Conservation (phyloP, 2,888 invertebrate genomes). For the Agonum fuliginosum region DNA sequence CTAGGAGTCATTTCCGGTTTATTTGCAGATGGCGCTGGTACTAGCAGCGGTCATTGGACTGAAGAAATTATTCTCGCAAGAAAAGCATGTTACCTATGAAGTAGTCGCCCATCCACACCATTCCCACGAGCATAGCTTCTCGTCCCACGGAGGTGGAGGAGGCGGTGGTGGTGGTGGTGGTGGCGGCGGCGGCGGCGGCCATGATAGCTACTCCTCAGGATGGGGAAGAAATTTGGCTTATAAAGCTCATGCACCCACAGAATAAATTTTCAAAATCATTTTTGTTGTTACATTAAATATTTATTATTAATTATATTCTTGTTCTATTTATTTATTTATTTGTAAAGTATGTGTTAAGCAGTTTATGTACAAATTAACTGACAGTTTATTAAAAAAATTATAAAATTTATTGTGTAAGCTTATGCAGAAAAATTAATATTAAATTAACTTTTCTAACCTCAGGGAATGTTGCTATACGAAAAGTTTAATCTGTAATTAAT, state of each 20-base stretch:
- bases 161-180: constrained; percentile 68
- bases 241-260: constrained; percentile 75
- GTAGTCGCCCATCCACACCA: constrained; percentile 84
- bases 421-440: constrained; percentile 3
- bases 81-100: constrained; percentile 84
- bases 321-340: constrained; percentile 51
- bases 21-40: constrained; percentile 81
- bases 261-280: constrained; percentile 49
- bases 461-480: constrained; percentile 10
- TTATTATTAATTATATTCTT: constrained; percentile 55
- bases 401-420: not conserved
- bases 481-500: not conserved
- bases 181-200: constrained; percentile 68
- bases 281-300: constrained; percentile 59
- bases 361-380: constrained; percentile 9
- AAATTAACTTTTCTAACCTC: not conserved
- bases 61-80: constrained; percentile 87
- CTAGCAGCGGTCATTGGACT: constrained; percentile 87
- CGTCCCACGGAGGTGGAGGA: constrained; percentile 68
- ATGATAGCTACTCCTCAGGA: constrained; percentile 76
- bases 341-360: constrained; percentile 43
- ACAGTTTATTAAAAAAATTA: not conserved
- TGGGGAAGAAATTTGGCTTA: constrained; percentile 81
- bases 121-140: constrained; percentile 74
- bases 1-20: too few species aligned